phyloP scores from a whole-genome alignment of 2,113 vertebrate species.

The Nibea coibor region DNA sequence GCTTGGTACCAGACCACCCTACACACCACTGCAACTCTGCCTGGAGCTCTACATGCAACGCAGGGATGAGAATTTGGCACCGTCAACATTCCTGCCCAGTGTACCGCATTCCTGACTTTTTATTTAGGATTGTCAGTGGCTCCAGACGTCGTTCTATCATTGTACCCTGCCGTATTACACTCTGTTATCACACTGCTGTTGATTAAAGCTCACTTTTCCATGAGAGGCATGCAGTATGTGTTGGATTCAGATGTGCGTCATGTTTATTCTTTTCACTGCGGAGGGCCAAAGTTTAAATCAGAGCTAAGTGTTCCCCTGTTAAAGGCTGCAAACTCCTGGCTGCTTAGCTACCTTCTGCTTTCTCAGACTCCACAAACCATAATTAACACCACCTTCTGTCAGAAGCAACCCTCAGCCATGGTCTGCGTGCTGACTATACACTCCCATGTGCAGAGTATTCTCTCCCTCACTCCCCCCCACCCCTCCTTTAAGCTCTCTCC shows the following conservation, averaged over 20 bases:
- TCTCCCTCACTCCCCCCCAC: conserved; percentile 30
- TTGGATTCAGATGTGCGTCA: conserved; percentile 41
- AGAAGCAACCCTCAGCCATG: conserved; percentile 56
- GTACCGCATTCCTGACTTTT: conserved; percentile 63
- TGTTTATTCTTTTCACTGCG: conserved; percentile 53
- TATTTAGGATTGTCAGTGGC: conserved; percentile 58
- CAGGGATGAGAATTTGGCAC: conserved; percentile 64
- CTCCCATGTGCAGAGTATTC: conserved; percentile 59
- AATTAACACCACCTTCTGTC: conserved; percentile 80
- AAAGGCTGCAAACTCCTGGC: conserved; percentile 64
- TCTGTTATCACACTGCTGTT: conserved; percentile 46
- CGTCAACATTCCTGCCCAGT: conserved; percentile 46
- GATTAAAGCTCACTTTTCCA: conserved; percentile 49
- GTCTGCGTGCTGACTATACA: conserved; percentile 51
- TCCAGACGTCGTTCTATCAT: conserved; percentile 55
- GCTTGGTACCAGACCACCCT: conserved; percentile 74
- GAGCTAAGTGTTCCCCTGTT: conserved; percentile 64
- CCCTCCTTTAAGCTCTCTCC: conserved; percentile 37
- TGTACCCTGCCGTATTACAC: conserved; percentile 29
- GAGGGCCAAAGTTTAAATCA: conserved; percentile 67
- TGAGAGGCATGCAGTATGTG: conserved; percentile 15
- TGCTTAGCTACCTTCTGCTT: conserved; percentile 69
- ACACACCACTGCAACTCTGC: conserved; percentile 57
- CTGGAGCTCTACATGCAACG: conserved; percentile 60
- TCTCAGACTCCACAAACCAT: conserved; percentile 72